Conservation (phyloP, 2,888 invertebrate species). For the Phyto melanocephala region DNA sequence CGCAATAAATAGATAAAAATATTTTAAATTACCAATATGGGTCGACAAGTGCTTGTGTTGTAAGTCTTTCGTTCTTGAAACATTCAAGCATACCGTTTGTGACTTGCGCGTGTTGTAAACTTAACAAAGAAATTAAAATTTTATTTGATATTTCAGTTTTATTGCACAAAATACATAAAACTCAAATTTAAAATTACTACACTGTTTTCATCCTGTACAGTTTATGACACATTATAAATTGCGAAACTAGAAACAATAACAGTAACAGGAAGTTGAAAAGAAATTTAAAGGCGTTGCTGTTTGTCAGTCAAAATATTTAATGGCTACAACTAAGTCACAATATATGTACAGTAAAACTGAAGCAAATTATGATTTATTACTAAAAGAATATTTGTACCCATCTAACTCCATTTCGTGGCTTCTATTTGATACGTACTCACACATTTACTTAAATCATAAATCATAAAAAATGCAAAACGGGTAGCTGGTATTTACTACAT, state of each 20-base stretch:
- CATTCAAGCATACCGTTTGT: neutral
- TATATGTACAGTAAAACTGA: neutral
- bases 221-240: constrained; percentile 9
- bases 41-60: neutral
- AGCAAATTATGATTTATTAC: constrained; percentile 39
- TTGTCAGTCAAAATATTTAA: constrained; percentile 52
- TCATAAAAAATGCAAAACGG: constrained; percentile 46
- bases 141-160: neutral
- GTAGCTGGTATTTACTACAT: constrained; percentile 44
- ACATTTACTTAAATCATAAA: constrained; percentile 30
- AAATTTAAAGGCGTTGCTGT: constrained; percentile 46
- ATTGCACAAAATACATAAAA: neutral
- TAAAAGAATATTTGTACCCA: neutral
- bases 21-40: too few species aligned
- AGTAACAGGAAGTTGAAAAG: constrained; percentile 18
- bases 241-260: too few species aligned
- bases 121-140: neutral
- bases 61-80: constrained; percentile 9
- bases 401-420: constrained; percentile 22
- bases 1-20: constrained; percentile 6
- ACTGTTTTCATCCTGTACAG: constrained; percentile 5
- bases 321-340: constrained; percentile 34
- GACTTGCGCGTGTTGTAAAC: neutral
- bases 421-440: neutral
- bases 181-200: neutral